These are phyloP conservation scores for Diogma glabrata DNA, from an alignment of 2,888 invertebrate species.

Conservation along the genomic window DNA sequence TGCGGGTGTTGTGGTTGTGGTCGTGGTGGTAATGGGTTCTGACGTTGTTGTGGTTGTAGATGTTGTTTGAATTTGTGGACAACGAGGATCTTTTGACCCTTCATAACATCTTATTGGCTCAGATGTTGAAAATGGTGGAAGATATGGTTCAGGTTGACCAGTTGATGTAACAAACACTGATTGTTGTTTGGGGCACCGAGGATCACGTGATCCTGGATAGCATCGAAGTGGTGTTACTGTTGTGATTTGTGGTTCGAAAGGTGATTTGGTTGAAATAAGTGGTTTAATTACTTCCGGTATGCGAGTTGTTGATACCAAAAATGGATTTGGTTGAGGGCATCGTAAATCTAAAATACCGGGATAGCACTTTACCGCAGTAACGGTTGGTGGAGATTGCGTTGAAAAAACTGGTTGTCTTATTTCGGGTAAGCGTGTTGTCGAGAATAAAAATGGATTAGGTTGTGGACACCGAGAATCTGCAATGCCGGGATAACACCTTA, in stretches of 20 bases:
- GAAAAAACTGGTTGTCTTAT: too few relatives aligned
- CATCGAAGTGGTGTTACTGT: conserved; percentile 24
- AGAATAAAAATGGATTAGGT: conserved; percentile 3
- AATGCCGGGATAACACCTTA: conserved; percentile 35
- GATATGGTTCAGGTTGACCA: background rate
- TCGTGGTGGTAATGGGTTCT: too few relatives aligned
- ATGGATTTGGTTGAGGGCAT: conserved; percentile 19
- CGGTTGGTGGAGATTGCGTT: background rate
- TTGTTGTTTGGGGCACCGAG: conserved; percentile 23
- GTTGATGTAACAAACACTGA: background rate
- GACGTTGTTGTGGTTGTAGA: too few relatives aligned
- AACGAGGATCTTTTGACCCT: conserved; percentile 28
- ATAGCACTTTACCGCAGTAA: conserved; percentile 14
- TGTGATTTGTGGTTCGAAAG: conserved; percentile 16
- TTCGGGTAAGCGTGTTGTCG: too few relatives aligned
- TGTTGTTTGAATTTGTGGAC: conserved; percentile 24
- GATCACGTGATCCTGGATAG: conserved; percentile 28
- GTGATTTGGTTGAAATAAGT: conserved; percentile 20
- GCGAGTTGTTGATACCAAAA: conserved; percentile 21
- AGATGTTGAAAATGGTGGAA: too few relatives aligned
- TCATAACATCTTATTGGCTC: conserved; percentile 22
- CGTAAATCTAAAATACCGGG: conserved; percentile 19
- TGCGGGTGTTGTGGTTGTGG: too few relatives aligned
- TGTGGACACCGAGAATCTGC: conserved; percentile 27
- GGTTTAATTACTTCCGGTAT: too few relatives aligned